phyloP scores from a whole-genome alignment of 2,797 vertebrate genomes.

The Diceros bicornis region DNA sequence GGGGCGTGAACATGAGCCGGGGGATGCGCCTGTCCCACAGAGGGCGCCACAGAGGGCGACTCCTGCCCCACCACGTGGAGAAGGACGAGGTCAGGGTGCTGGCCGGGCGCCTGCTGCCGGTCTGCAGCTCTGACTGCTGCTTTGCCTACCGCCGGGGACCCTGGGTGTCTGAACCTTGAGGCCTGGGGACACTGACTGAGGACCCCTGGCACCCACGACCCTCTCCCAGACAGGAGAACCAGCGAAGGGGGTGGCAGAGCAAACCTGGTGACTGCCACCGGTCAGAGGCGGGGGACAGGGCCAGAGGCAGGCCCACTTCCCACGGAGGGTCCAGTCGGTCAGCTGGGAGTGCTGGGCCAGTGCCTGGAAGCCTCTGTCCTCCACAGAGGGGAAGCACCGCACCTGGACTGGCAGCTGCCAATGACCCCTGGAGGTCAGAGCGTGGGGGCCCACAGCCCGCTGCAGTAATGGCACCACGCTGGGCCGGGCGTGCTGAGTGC shows the following conservation, averaged over 20 bases:
- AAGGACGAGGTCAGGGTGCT: not conserved
- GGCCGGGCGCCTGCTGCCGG: not conserved
- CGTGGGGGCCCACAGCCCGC: not conserved
- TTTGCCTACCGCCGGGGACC: not conserved
- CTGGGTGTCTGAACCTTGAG: not conserved
- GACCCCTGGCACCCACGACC: not conserved
- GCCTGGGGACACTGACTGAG: not conserved
- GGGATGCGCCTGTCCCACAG: not conserved
- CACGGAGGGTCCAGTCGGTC: not conserved
- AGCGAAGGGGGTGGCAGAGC: not conserved
- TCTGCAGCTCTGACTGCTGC: not conserved
- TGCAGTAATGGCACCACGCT: not conserved
- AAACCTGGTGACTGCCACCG: not conserved
- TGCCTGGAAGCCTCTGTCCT: not conserved
- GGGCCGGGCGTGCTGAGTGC: not conserved
- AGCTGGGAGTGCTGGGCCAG: not conserved
- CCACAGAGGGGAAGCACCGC: not conserved
- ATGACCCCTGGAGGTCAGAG: not conserved
- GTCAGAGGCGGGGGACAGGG: not conserved
- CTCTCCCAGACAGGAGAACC: not conserved
- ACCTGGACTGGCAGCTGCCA: not conserved
- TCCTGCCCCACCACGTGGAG: no score
- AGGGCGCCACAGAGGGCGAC: no score
- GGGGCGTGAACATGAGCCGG: not conserved
- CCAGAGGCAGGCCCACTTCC: not conserved